These are phyloP conservation scores for Dromius quadrimaculatus DNA, from an alignment of 2,888 invertebrate species.

Conservation along the genomic window DNA sequence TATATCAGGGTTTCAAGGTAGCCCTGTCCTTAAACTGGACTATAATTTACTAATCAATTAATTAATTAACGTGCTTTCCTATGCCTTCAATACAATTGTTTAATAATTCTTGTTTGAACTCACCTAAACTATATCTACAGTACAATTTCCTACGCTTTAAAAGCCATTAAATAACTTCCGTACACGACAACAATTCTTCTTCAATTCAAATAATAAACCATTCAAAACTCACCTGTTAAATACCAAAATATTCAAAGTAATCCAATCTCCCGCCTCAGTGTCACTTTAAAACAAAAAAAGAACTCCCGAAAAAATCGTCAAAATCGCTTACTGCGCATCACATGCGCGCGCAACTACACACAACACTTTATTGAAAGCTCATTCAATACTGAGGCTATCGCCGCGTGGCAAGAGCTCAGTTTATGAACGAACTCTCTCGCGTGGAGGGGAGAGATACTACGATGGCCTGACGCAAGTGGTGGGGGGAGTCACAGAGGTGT, in stretches of 20 bases:
- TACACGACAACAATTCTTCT: background rate
- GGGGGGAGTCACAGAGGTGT: slow-evolving; percentile 45
- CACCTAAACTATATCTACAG: too few species aligned
- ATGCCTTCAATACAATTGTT: too few species aligned
- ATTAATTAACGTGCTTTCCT: too few species aligned
- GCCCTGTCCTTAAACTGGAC: too few species aligned
- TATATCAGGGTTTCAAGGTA: too few species aligned
- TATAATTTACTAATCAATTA: too few species aligned
- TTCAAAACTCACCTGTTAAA: background rate
- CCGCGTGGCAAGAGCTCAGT: slow-evolving; percentile 63
- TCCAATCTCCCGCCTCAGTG: background rate
- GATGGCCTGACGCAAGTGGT: slow-evolving; percentile 65
- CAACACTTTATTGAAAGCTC: slow-evolving; percentile 46
- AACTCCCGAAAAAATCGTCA: background rate
- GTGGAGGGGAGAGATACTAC: slow-evolving; percentile 63
- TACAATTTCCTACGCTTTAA: too few species aligned
- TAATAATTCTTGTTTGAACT: too few species aligned
- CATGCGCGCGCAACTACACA: background rate
- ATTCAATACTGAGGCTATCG: slow-evolving; percentile 58
- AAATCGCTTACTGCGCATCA: slow-evolving; percentile 14
- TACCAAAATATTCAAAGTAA: background rate
- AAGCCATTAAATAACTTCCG: slow-evolving; percentile 1
- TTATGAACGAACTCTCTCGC: slow-evolving; percentile 57
- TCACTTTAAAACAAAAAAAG: background rate
- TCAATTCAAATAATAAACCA: background rate